A percentile compares a stretch with the other conserved stretches of the same genome.
These are phyloP conservation scores for Fissipunctia ypsillon DNA, from an alignment of 2,888 invertebrate genomes.

Conservation along the genomic window DNA sequence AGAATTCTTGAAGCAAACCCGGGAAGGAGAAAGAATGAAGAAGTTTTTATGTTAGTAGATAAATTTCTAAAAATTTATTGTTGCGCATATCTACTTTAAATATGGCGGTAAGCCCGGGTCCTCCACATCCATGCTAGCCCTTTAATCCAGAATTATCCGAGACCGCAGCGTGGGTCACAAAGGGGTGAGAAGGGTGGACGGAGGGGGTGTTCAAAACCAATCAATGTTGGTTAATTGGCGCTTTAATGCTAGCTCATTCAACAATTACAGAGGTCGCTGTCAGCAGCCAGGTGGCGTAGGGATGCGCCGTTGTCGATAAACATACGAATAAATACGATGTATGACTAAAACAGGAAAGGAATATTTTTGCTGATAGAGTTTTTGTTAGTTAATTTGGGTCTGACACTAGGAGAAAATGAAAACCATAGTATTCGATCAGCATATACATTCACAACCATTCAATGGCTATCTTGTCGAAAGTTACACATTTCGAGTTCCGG, in stretches of 20 bases:
- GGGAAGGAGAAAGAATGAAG: background rate
- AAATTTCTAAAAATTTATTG: no score
- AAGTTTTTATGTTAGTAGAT: no score
- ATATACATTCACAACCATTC: no score
- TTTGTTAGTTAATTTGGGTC: background rate
- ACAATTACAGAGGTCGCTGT: constrained; percentile 86
- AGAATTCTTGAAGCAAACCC: background rate
- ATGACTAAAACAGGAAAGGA: background rate
- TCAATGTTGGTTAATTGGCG: constrained; percentile 89
- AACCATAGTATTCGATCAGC: no score
- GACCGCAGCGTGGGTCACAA: constrained; percentile 37
- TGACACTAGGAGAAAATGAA: background rate
- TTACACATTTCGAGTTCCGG: no score
- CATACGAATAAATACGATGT: background rate
- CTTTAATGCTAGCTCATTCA: constrained; percentile 89
- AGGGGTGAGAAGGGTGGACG: constrained; percentile 11
- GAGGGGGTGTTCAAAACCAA: constrained; percentile 81
- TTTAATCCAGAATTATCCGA: constrained; percentile 55
- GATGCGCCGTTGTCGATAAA: constrained; percentile 64
- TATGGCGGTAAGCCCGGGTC: background rate
- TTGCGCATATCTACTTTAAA: constrained; percentile 11
- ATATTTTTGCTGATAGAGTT: background rate
- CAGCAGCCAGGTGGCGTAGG: constrained; percentile 66
- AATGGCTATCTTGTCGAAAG: no score
- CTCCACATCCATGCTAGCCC: constrained; percentile 55